Evolutionary conservation across 92 coral and sea anemone species (phyloP), one percentile per base, ranked within the genome.

Genomic region (Epizoanthus ramosus): DNA sequence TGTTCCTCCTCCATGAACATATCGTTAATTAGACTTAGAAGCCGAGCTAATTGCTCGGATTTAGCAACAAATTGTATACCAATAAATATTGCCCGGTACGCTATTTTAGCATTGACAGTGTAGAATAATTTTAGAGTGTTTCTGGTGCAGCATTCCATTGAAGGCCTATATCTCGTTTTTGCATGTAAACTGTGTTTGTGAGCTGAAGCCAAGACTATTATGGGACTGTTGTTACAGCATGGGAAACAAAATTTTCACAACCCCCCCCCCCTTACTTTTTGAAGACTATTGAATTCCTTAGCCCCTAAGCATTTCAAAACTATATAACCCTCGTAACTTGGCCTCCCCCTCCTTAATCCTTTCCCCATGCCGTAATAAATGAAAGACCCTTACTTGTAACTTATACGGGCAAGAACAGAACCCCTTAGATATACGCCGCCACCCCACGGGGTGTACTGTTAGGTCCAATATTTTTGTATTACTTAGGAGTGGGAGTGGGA

Each of bases 1-100:
- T 6, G 75, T 71, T 71, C 75, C 75, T 71, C 75, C 31, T 37
- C 75, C 56, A 31, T 45, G 75, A 5, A 71, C 35, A 22, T 41
- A 71, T 47, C 24, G 75, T 71, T 71, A 67, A 67, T 67, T 43
- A 67, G 45, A 15, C 19, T 13, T 67, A 31, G 72, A 31, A 67
- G 43, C 54, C 54, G 14, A 50, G 16, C 72, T 67, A 12, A 2
- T 67, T 25, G 72, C 39, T 24, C 50, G 72, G 72, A 15, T 33
- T 67, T 67, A 67, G 39, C 16, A 19, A 77, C 39, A 13, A 37
- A 21, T 57, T 58, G 33, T 75, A 53, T 60, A 67, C 72, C 22
- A 77, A 22, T 37, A 39, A 52, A 43, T 17, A 63, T 10, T 33
- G 18, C 59, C 52, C 52, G 2, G 66, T 57, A n/a, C 15, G 82